phyloP scores from a whole-genome alignment of 2,797 vertebrate genomes.

The Carduelis carduelis region DNA sequence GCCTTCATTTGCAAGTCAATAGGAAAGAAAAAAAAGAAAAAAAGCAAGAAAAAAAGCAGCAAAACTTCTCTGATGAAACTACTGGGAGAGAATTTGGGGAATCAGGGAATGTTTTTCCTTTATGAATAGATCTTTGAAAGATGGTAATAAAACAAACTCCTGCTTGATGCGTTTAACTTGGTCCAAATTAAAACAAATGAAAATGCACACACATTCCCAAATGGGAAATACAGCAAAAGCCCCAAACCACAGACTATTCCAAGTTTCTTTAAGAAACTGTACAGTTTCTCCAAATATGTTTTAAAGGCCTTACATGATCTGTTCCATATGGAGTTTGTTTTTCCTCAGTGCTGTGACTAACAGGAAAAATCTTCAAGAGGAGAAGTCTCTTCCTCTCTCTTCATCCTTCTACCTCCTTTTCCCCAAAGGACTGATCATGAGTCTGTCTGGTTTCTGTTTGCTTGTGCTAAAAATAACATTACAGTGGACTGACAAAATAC shows the following conservation, averaged over 20 bases:
- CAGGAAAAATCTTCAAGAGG: constrained; percentile 57
- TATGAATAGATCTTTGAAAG: background rate
- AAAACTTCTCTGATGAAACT: background rate
- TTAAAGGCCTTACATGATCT: constrained; percentile 53
- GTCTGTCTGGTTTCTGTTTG: constrained; percentile 38
- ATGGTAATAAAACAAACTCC: constrained; percentile 13
- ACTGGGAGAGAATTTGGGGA: background rate
- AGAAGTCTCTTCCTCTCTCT: constrained; percentile 45
- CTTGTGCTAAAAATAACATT: constrained; percentile 32
- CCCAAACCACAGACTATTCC: background rate
- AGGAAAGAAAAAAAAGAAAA: background rate
- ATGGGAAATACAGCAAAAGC: background rate
- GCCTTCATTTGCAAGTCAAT: background rate
- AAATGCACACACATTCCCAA: background rate
- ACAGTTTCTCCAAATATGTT: constrained; percentile 30
- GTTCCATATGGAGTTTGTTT: constrained; percentile 59
- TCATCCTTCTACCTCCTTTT: constrained; percentile 17
- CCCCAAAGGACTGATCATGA: constrained; percentile 10
- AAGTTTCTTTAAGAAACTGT: constrained; percentile 36
- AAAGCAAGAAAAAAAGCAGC: background rate
- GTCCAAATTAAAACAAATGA: constrained; percentile 32
- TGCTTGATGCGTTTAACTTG: background rate
- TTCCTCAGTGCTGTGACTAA: constrained; percentile 49
- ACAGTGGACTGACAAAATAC: background rate
- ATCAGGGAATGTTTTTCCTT: background rate